These are phyloP conservation scores for Halcyon chelicuti DNA, from an alignment of 2,797 vertebrate genomes.

Conservation along the genomic window DNA sequence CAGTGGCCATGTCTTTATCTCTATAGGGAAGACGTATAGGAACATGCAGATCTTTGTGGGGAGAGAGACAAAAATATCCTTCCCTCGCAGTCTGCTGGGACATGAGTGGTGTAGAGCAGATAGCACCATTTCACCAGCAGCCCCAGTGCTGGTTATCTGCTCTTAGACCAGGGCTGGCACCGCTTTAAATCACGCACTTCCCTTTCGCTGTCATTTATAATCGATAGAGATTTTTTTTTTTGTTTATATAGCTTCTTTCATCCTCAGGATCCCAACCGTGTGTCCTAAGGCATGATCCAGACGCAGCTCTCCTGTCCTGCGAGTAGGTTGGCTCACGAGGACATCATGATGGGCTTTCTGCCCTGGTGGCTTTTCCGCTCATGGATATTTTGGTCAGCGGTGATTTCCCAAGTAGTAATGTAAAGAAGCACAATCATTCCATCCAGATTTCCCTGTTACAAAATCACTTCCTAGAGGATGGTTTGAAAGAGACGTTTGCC, in stretches of 20 bases:
- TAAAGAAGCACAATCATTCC: neutral
- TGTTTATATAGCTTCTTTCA: neutral
- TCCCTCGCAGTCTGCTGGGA: neutral
- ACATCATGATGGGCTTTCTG: neutral
- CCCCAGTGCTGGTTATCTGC: neutral
- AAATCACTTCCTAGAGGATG: neutral
- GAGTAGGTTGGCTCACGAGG: neutral
- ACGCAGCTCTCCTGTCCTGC: neutral
- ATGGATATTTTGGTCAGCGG: neutral
- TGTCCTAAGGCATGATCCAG: neutral
- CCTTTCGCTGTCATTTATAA: neutral
- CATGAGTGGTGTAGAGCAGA: neutral
- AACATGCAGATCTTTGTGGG: neutral
- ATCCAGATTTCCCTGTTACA: neutral
- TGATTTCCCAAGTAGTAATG: neutral
- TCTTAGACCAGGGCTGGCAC: neutral
- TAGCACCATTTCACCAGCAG: neutral
- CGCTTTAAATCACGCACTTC: neutral
- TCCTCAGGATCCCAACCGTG: neutral
- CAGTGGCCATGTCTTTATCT: slow-evolving; percentile 18
- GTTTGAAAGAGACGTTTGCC: neutral
- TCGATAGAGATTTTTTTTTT: neutral
- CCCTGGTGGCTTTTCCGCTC: neutral
- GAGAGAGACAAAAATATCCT: neutral
- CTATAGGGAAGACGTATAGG: neutral